Evolutionary conservation across 2,797 vertebrate genomes (phyloP).

Genomic region (Tragopan temminckii): DNA sequence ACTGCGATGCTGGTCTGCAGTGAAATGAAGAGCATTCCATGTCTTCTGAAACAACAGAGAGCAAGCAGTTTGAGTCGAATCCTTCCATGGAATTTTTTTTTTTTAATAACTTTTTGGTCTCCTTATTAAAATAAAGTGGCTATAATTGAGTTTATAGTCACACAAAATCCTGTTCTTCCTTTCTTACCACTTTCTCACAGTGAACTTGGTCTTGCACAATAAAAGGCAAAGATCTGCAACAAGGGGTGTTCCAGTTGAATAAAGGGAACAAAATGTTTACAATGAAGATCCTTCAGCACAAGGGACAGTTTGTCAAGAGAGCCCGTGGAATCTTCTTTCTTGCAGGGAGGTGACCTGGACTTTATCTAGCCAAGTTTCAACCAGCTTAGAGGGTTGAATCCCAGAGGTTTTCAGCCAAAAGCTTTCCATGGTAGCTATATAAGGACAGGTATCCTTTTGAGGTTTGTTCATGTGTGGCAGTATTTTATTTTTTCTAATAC

Average conservation of each 20-base stretch:
- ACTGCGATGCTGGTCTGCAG: neutral
- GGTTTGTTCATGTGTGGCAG: neutral
- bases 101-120: neutral
- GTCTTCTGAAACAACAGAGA: neutral
- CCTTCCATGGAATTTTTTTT: neutral
- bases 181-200: neutral
- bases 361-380: neutral
- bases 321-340: neutral
- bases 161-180: rapidly evolving
- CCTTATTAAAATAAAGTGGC: neutral
- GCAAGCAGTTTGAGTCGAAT: neutral
- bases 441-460: neutral
- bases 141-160: neutral
- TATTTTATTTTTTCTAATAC: neutral
- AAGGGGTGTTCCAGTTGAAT: neutral
- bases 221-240: neutral
- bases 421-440: neutral
- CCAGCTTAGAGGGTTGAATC: neutral
- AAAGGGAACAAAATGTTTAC: neutral
- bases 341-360: neutral
- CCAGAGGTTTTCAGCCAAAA: neutral
- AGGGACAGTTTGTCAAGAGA: neutral
- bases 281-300: neutral
- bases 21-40: neutral
- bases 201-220: neutral